These are phyloP conservation scores for Crypturellus tataupa DNA, from an alignment of 2,797 vertebrate species.

Conservation along the genomic window DNA sequence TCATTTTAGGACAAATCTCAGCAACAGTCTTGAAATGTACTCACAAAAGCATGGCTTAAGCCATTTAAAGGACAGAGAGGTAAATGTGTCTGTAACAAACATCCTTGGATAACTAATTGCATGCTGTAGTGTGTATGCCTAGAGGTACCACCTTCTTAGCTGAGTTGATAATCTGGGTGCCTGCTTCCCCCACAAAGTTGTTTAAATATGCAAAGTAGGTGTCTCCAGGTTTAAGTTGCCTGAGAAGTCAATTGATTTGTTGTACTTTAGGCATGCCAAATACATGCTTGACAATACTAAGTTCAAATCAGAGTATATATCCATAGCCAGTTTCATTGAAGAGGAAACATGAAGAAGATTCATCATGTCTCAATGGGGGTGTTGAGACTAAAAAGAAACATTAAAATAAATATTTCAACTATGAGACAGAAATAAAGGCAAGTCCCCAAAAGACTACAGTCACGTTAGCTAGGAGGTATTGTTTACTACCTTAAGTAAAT, in stretches of 20 bases:
- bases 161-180: not conserved
- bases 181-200: not conserved
- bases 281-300: not conserved
- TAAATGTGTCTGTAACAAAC: not conserved
- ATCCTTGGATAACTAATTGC: not conserved
- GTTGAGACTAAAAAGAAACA: not conserved
- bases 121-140: not conserved
- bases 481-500: not conserved
- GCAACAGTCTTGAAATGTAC: not conserved
- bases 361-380: not conserved
- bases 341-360: not conserved
- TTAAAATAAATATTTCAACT: not conserved
- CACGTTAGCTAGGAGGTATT: not conserved
- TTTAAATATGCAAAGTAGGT: not conserved
- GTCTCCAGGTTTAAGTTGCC: not conserved
- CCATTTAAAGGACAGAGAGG: not conserved
- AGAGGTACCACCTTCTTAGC: not conserved
- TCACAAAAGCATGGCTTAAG: not conserved
- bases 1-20: not conserved
- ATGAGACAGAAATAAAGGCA: not conserved
- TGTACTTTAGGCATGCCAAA: conserved; percentile 9
- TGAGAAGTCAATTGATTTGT: not conserved
- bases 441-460: not conserved
- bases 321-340: not conserved
- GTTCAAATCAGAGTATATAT: not conserved